Evolutionary conservation across 2,797 vertebrate species (phyloP), one percentile per base, ranked within the genome.

Genomic region (Phalloptychus januarius): DNA sequence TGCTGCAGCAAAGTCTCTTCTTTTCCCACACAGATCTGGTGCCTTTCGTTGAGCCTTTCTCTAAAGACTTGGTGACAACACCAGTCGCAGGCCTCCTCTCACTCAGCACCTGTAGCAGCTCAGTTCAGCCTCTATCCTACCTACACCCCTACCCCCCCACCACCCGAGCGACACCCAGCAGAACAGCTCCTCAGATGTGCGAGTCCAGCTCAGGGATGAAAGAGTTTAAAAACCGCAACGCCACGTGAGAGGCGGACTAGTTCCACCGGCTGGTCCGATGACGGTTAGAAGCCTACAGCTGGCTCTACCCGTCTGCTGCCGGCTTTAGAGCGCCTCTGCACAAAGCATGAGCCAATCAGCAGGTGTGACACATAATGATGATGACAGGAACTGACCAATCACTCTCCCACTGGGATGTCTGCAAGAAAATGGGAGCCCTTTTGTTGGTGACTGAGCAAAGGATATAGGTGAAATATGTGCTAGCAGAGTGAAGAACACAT

Each of bases 21-120:
- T 91, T 93, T 95, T 94, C 95, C 95, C 94, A 95, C 94, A 93
- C 93, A 90, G 92, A 94, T 94, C 93, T 92, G 86, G 90, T 95
- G 89, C 93, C 91, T 79, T 71, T 74, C 63, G 63, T 76, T 42
- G 82, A 77, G 85, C 85, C 86, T 1, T 25, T 52, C 87, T 91
- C 90, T 92, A 93, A 93, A 95, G 91, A 93, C 85, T 72, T 85
- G 92, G 84, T 93, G 93, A 94, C 90, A 94, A 91, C 91, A 90
- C 91, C 92, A 86, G 93, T 92, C 90, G 79, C 67, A 86, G 91
- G 86, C 92, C 86, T 89, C 89, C 87, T 86, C 93, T 94, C 93
- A 93, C 92, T 94, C 94, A 91, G 83, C 93, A 79, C 76, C 75
- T 86, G 78, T 82, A 86, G 93, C 93, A 93, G 92, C 85, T 89